Conservation (phyloP, 2,113 vertebrate species). For the Sinocyclocheilus anophthalmus region DNA sequence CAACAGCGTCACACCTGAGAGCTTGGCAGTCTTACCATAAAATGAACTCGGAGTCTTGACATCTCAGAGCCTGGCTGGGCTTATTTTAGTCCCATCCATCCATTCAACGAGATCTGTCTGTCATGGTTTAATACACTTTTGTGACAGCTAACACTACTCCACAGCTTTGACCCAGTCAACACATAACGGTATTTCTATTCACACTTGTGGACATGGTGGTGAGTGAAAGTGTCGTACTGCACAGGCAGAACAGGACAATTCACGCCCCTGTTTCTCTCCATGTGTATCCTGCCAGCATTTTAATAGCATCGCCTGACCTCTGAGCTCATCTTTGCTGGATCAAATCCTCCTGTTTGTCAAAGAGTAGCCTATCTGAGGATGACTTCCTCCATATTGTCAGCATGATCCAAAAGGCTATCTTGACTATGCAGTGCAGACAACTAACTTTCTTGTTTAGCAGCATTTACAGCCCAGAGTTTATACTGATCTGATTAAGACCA, state of each 20-base stretch:
- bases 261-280: constrained; percentile 18
- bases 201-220: constrained; percentile 27
- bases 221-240: constrained; percentile 38
- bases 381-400: no score
- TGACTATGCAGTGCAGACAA: no score
- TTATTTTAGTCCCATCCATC: background rate
- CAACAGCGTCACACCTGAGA: background rate
- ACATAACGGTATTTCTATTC: constrained; percentile 36
- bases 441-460: no score
- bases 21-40: constrained; percentile 12
- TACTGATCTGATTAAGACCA: no score
- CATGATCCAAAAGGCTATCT: no score
- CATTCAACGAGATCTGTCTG: background rate
- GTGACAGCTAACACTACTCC: constrained; percentile 41
- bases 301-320: no score
- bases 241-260: constrained; percentile 44
- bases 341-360: no score
- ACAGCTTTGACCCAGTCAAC: constrained; percentile 33
- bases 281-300: no score
- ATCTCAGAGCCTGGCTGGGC: constrained; percentile 36
- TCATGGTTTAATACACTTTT: constrained; percentile 47
- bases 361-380: no score
- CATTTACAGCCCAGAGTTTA: no score
- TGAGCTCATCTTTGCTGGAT: no score
- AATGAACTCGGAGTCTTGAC: constrained; percentile 32